Evolutionary conservation across 2,888 invertebrate species (phyloP).

Genomic region (Ichneumon xanthorius): DNA sequence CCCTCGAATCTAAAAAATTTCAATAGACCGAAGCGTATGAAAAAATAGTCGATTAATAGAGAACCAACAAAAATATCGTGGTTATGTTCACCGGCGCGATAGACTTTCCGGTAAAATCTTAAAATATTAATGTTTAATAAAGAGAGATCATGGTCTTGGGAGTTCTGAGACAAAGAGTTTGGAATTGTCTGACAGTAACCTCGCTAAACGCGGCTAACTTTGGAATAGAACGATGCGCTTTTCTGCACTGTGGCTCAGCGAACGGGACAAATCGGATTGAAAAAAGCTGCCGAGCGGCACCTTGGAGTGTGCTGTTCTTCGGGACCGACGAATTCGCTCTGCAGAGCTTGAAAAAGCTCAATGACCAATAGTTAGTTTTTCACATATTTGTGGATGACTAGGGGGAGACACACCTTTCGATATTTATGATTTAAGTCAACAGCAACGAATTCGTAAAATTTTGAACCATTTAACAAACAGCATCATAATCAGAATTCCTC

Average conservation of each 20-base stretch:
- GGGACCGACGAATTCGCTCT: slow-evolving; percentile 94
- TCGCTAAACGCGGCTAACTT: background rate
- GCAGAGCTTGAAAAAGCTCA: slow-evolving; percentile 89
- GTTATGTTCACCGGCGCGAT: slow-evolving; percentile 42
- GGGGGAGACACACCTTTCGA: background rate
- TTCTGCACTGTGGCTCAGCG: background rate
- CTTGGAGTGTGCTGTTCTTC: slow-evolving; percentile 92
- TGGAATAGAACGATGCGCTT: slow-evolving; percentile 17
- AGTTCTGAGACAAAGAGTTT: slow-evolving; percentile 40
- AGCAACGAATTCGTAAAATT: background rate
- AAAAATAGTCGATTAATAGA: background rate
- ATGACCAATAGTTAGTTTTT: slow-evolving; percentile 88
- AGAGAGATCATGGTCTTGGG: slow-evolving; percentile 46
- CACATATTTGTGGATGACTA: background rate
- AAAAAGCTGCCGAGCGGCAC: slow-evolving; percentile 62
- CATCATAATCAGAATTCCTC: background rate
- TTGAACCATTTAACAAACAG: background rate
- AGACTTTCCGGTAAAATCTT: slow-evolving; percentile 43
- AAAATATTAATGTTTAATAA: slow-evolving; percentile 40
- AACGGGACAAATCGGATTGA: background rate
- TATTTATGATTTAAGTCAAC: background rate
- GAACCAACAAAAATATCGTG: slow-evolving; percentile 27
- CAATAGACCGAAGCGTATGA: background rate
- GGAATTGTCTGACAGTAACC: slow-evolving; percentile 35
- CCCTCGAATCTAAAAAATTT: background rate